Evolutionary conservation across 2,797 vertebrate genomes (phyloP), one percentile per base, ranked within the genome.

Genomic region (Malacoraja senta): DNA sequence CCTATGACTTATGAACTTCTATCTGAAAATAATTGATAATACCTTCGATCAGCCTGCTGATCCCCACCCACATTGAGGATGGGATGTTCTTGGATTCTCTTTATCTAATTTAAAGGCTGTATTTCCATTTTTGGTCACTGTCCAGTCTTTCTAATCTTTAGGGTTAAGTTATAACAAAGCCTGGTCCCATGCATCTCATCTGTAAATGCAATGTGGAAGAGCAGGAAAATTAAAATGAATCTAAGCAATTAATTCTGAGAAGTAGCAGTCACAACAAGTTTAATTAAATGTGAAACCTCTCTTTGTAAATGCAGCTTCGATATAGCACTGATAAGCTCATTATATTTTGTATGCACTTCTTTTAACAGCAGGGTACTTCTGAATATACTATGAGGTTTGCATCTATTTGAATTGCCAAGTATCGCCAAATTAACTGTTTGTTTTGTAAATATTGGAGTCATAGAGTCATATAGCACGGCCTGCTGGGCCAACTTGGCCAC

Each of bases 281-380:
- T 65, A 88, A 84, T 84, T 63, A 29, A 84, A 84, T 84, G 53
- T n/a, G 29, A 84, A 84, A 63, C 26, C 26, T 83, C 24, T 83
- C 24, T 9, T 83, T 84, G 81, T 84, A 29, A 61, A 84, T 53
- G 53, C 12, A 61, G 26, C 81, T 29, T 63, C 13, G n/a, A 65
- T 88, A 9, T 65, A 88, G n/a, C 58, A 63, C 83, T 26, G 61
- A 53, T 83, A 12, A 10, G 44, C 24, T 26, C 58, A 15, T 32
- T 63, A 65, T 61, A 65, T 74, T 74, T 12, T 68, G 65, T 58
- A 84, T 29, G 44, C 24, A n/a, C 24, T 84, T 84, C 53, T 68
- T 68, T 74, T 32, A 88, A 13, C 61, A 63, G 19, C 12, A 32
- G 83, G 58, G 29, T 63, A 29, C 15, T 88, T 88, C 10, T n/a